Conservation (phyloP, 1,140 invertebrate genomes). For the Agrypnia vestita region DNA sequence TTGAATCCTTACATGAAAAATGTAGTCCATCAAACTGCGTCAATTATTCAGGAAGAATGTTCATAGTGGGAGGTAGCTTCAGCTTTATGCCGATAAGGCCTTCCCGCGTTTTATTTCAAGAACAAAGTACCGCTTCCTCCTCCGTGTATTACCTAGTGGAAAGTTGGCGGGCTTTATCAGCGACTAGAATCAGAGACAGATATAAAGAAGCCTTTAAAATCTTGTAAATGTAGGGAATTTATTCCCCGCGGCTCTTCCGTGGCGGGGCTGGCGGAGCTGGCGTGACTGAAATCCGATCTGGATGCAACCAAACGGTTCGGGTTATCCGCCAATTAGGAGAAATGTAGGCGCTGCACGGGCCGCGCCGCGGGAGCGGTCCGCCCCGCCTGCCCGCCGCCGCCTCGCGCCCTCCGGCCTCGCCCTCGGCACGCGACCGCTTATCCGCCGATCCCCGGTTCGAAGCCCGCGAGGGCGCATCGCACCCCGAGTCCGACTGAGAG, state of each 20-base stretch:
- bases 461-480: slow-evolving; percentile 34
- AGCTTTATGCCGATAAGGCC: neutral
- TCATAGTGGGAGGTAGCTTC: too few species aligned
- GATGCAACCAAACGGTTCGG: neutral
- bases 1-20: too few species aligned
- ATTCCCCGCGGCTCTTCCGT: slow-evolving; percentile 6
- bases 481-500: neutral
- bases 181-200: slow-evolving; percentile 3
- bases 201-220: slow-evolving; percentile 12
- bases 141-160: neutral
- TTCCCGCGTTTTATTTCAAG: neutral
- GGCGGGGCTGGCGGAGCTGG: neutral
- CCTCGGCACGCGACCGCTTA: slow-evolving; percentile 33
- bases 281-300: slow-evolving; percentile 24
- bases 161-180: neutral
- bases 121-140: neutral
- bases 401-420: neutral
- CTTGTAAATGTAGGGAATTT: slow-evolving; percentile 3
- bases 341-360: slow-evolving; percentile 20
- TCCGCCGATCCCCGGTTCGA: slow-evolving; percentile 34
- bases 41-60: too few species aligned
- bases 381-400: slow-evolving; percentile 5
- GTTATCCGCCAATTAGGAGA: slow-evolving; percentile 7
- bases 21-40: too few species aligned
- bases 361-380: neutral